phyloP scores from a whole-genome alignment of 2,888 invertebrate species.

The Gastracanthus pulcherrimus region DNA sequence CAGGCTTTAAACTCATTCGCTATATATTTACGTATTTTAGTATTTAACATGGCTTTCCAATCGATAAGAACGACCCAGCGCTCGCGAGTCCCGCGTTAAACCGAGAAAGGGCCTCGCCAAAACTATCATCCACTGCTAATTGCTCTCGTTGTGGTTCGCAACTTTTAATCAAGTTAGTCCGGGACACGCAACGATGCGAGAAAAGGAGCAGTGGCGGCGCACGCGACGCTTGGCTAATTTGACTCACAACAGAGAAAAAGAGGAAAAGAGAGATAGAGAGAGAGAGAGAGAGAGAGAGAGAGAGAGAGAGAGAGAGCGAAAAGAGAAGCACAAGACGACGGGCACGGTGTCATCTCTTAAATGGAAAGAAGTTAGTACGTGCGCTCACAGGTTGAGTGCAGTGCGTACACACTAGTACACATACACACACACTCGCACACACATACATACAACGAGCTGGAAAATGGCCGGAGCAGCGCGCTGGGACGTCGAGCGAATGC shows the following conservation, averaged over 20 bases:
- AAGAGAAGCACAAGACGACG: too few species aligned
- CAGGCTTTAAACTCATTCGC: too few species aligned
- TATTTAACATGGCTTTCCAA: too few species aligned
- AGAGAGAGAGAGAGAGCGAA: too few species aligned
- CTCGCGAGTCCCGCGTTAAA: not conserved
- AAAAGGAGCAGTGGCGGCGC: conserved; percentile 29
- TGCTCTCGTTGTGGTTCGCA: conserved; percentile 42
- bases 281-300: too few species aligned
- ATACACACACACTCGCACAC: too few species aligned
- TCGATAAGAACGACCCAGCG: not conserved
- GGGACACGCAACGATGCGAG: conserved; percentile 32
- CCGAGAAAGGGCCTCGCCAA: not conserved
- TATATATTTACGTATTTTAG: too few species aligned
- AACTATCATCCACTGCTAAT: conserved; percentile 31
- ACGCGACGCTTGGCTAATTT: conserved; percentile 40
- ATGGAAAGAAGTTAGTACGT: conserved; percentile 33
- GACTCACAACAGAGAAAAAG: conserved; percentile 21
- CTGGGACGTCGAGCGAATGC: not conserved
- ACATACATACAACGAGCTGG: not conserved
- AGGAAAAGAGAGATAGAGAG: too few species aligned
- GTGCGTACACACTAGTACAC: too few species aligned
- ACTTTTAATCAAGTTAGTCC: conserved; percentile 50
- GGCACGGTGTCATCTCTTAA: conserved; percentile 28
- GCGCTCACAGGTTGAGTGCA: not conserved
- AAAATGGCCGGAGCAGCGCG: not conserved